phyloP scores from a whole-genome alignment of 2,888 invertebrate genomes.

The Iphiclides podalirius region DNA sequence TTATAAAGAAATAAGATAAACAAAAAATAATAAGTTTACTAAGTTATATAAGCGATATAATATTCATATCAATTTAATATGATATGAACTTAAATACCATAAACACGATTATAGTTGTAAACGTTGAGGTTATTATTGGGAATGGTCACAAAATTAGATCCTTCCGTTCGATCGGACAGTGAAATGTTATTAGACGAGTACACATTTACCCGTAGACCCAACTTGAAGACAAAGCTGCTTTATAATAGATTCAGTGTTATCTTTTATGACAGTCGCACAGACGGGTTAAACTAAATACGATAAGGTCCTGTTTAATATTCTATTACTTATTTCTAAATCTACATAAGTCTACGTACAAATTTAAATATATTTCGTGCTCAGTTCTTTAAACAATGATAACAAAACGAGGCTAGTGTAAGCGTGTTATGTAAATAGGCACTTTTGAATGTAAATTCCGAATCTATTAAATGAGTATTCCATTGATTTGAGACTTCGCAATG shows the following conservation, averaged over 20 bases:
- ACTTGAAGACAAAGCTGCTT: slow-evolving; percentile 10
- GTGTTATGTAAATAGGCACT: slow-evolving; percentile 24
- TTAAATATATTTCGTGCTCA: slow-evolving; percentile 17
- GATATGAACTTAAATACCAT: background rate
- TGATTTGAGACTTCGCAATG: slow-evolving; percentile 14
- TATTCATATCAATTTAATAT: no score
- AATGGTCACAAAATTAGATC: background rate
- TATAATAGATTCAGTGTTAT: slow-evolving; percentile 12
- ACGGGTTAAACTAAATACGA: slow-evolving; percentile 17
- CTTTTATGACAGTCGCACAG: slow-evolving; percentile 11
- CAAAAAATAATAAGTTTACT: no score
- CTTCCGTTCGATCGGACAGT: slow-evolving; percentile 2
- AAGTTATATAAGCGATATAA: no score
- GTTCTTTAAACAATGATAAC: slow-evolving; percentile 23
- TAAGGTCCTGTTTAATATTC: slow-evolving; percentile 14
- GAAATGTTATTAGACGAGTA: no score
- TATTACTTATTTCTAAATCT: slow-evolving; percentile 13
- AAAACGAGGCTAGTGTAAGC: slow-evolving; percentile 11
- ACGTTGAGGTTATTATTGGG: background rate
- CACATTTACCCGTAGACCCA: no score
- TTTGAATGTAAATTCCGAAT: slow-evolving; percentile 22
- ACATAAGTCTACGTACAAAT: slow-evolving; percentile 12
- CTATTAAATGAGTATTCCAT: slow-evolving; percentile 17
- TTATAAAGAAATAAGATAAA: no score
- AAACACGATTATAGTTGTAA: background rate